Base-by-base conservation (phyloP, 2,888 invertebrate genomes). In the Incurvaria masculella region DNA sequence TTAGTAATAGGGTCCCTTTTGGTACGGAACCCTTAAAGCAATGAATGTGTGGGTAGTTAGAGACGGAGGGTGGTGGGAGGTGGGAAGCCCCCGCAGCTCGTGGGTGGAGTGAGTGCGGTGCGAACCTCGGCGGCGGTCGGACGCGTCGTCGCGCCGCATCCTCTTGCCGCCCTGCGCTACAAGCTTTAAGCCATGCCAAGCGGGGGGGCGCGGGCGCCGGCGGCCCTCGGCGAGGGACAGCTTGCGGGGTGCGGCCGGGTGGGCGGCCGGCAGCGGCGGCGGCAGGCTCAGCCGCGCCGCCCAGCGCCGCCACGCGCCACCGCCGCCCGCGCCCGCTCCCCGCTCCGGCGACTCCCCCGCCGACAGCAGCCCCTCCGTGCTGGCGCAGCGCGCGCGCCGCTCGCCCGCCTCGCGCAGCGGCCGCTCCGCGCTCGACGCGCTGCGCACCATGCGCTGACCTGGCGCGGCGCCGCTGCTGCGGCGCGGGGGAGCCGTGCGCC, bases 381-480 rank as follows among this genome's bases (percentile, higher is more conserved):
- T 23, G 23, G 23, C 23, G 23, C 59, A 64, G 66, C 64, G 67
- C 67, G 69, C 68, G 74, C 71, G 70, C 50, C 59, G 46, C 46
- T 21, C 61, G 59, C 69, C 69, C 63, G 75, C 75, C 60, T 73
- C 72, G 46, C 18, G 48, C 53, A 51, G 19, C 33, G 41, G 43
- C 45, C 51, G 20, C 44, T 45, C 43, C 46, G 51, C 46, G 64
- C 72, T 74, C 51, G 78, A 76, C 62, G 71, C 76, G 68, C 76
- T 75, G 65, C 78, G 75, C 67, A 76, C 75, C 72, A 78, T 74
- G 72, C 79, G 75, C 73, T 78, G 75, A 74, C 72, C 72, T 69
- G 69, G 49, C 51, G 53, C 56, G 58, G 26, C 5, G 14, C 55
- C 57, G 6, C 17, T 6, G n/a, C 21, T 17, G 6, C 8, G 6